Base-by-base conservation (phyloP, 2,888 invertebrate genomes). In the Erebia palarica region DNA sequence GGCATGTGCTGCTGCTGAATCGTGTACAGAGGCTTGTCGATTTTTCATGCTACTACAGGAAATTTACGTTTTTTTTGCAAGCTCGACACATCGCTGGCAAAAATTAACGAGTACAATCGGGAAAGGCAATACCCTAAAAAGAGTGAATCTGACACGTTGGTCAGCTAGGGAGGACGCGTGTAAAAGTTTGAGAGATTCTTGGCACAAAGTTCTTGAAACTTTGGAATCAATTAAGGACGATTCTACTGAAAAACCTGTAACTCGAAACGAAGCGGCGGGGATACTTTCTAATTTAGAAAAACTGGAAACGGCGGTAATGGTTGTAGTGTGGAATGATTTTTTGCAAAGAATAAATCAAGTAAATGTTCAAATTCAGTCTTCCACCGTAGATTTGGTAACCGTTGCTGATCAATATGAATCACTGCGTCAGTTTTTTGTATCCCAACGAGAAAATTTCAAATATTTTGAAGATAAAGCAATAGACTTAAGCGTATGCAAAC, bases 181-280 rank as follows among this genome's bases (percentile, higher is more conserved):
- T 11, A 47, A 47, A 47, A 47, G 44, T 47, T 47, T 47, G 1
- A 27, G 27, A 27, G 27, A 27, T 27, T 27, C 60, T 61, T 61
- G 60, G 60, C 60, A 61, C 27, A 36, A 61, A 61, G 60, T 21
- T 61, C 60, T 61, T 21, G 11, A 36, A 13, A 61, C 60, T 61
- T 61, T 61, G 27, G n/a, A 61, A 61, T 61, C 10, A 61, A 61
- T 36, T n/a, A 42, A 61, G 36, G 27, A 61, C 27, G 36, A 61
- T 61, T 61, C 13, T 61, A 27, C 60, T 36, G 42, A 61, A 61
- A 61, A 61, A 36, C 42, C 60, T 61, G 60, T 61, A 61, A 61
- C 60, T 21, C 42, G 60, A 61, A 16, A 61, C 16, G 60, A 61
- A 27, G 60, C 42, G 27, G 14, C 60, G 42, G 42, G 27, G n/a